Evolutionary conservation across 2,113 vertebrate species (phyloP).

Genomic region (Genyomyrus donnyi): DNA sequence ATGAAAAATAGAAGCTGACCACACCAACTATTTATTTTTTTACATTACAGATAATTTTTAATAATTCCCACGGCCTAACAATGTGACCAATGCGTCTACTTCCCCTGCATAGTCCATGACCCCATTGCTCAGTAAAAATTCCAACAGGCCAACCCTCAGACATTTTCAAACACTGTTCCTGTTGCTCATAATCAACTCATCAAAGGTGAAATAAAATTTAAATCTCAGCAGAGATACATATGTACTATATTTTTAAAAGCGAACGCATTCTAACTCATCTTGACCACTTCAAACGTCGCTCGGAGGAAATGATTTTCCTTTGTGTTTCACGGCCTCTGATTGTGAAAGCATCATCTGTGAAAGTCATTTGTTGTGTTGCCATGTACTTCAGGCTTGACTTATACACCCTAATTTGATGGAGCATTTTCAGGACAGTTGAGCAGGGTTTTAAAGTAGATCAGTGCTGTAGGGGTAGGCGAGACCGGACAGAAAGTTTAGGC

Average conservation of each 20-base stretch:
- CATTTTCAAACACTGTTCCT: not conserved
- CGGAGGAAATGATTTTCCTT: not conserved
- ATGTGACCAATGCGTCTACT: not conserved
- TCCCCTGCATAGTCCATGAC: not conserved
- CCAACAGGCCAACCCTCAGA: not conserved
- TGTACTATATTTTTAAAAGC: not conserved
- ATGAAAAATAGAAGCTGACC: not conserved
- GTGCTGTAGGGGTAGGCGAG: not conserved
- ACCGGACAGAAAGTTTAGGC: not conserved
- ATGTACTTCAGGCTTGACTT: not conserved
- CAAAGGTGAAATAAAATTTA: not conserved
- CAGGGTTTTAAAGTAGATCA: not conserved
- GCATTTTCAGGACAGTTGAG: not conserved
- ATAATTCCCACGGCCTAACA: not conserved
- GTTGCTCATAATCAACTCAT: not conserved
- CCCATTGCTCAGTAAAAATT: not conserved
- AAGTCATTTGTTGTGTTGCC: not conserved
- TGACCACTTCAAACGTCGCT: conserved; percentile 1
- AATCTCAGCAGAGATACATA: not conserved
- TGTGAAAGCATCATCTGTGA: not conserved
- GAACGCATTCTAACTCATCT: not conserved
- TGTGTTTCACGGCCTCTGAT: not conserved
- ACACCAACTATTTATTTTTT: not conserved
- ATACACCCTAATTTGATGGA: not conserved
- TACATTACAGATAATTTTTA: not conserved